phyloP scores from a whole-genome alignment of 1,140 invertebrate species.

The Lepeophtheirus salmonis region DNA sequence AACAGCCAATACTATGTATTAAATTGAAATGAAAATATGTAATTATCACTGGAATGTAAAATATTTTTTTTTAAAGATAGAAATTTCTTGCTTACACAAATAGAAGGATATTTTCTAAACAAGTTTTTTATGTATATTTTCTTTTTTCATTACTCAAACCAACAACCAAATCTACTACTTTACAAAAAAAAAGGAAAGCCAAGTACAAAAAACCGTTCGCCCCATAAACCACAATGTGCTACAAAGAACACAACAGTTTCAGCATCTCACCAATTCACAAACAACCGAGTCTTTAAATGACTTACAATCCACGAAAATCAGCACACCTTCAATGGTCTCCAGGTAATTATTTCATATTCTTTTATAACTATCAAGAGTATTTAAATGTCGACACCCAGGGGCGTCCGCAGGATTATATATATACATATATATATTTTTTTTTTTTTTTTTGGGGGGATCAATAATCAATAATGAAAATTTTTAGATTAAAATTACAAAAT shows the following conservation, averaged over 20 bases:
- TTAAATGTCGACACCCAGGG: too few species aligned
- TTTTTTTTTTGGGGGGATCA: too few species aligned
- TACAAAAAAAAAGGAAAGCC: slow-evolving; percentile 44
- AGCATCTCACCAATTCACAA: slow-evolving; percentile 40
- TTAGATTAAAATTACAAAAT: too few species aligned
- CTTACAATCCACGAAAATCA: slow-evolving; percentile 39
- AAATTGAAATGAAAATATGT: background rate
- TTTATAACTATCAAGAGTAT: too few species aligned
- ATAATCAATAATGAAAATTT: too few species aligned
- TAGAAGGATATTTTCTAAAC: background rate
- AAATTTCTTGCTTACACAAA: too few species aligned
- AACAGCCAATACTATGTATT: too few species aligned
- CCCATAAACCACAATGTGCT: slow-evolving; percentile 16
- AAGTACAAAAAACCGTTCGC: slow-evolving; percentile 2
- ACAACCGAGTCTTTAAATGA: slow-evolving; percentile 54
- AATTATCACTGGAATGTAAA: background rate
- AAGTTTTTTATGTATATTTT: background rate
- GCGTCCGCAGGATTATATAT: too few species aligned
- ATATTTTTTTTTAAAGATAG: too few species aligned
- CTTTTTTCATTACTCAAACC: background rate
- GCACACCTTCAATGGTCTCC: slow-evolving; percentile 57
- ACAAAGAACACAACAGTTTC: background rate
- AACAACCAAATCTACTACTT: slow-evolving; percentile 19
- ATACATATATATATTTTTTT: too few species aligned
- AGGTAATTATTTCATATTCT: too few species aligned